Evolutionary conservation across 2,888 invertebrate genomes (phyloP).

Genomic region (Zonitis immaculata): DNA sequence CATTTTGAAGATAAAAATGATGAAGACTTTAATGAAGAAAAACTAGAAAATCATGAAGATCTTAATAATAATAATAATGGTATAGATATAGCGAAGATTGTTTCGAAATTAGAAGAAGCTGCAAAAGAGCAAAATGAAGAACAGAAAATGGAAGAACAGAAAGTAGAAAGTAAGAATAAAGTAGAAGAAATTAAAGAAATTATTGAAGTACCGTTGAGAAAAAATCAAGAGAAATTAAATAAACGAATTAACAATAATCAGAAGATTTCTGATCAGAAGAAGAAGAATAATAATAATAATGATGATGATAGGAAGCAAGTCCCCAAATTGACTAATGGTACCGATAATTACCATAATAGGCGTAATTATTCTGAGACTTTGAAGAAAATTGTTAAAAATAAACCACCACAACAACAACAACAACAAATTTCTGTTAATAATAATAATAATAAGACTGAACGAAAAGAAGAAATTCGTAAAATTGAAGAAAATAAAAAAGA

Average conservation of each 20-base stretch:
- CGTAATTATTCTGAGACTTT: constrained; percentile 16
- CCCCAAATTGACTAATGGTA: too few species aligned
- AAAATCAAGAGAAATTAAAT: not conserved
- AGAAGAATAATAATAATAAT: not conserved
- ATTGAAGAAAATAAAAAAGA: too few species aligned
- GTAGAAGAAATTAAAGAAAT: not conserved
- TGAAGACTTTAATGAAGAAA: constrained; percentile 12
- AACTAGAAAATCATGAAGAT: constrained; percentile 1
- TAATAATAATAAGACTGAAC: not conserved
- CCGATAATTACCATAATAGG: constrained; percentile 5
- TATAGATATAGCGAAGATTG: constrained; percentile 45
- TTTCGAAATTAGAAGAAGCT: constrained; percentile 47
- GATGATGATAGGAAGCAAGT: constrained; percentile 2
- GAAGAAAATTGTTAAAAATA: constrained; percentile 7
- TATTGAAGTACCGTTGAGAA: too few species aligned
- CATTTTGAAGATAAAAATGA: not conserved
- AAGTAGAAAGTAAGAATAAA: not conserved
- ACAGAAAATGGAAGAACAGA: constrained; percentile 6
- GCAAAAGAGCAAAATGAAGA: constrained; percentile 40
- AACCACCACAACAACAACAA: not conserved
- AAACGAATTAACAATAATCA: too few species aligned
- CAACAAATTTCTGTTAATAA: not conserved
- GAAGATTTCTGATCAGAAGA: too few species aligned
- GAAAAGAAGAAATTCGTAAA: not conserved
- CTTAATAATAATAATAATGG: constrained; percentile 26